phyloP scores from a whole-genome alignment of 2,888 invertebrate species.

The Trachelus stipa region DNA sequence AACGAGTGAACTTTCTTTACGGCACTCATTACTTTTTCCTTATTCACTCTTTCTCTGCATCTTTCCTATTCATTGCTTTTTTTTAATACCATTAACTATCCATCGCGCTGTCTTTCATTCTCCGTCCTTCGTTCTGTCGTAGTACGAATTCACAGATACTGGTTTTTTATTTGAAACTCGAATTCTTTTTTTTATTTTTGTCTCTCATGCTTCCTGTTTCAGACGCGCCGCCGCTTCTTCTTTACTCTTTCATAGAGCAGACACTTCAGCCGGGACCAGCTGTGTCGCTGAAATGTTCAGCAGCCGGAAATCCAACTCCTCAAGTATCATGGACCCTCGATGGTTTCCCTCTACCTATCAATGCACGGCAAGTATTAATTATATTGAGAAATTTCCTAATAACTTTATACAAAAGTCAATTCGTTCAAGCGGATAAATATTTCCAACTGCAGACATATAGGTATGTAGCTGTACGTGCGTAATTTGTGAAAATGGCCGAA shows the following conservation, averaged over 20 bases:
- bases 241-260: conserved; percentile 83
- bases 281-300: conserved; percentile 81
- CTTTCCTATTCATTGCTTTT: conserved; percentile 11
- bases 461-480: neutral
- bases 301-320: conserved; percentile 82
- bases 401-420: neutral
- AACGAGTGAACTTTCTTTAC: neutral
- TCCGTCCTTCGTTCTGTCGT: conserved; percentile 17
- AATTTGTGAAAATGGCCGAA: neutral
- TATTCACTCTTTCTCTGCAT: neutral
- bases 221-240: conserved; percentile 81
- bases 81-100: conserved; percentile 21
- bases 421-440: neutral
- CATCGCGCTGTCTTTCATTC: conserved; percentile 16
- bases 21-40: neutral
- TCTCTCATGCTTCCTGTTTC: conserved; percentile 48
- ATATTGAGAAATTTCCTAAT: neutral
- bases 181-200: neutral
- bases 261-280: conserved; percentile 83
- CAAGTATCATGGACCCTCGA: conserved; percentile 82
- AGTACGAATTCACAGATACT: neutral
- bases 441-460: neutral
- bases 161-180: neutral
- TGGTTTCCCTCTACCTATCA: conserved; percentile 77
- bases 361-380: conserved; percentile 60